phyloP scores from a whole-genome alignment of 2,113 vertebrate species.

The Sterrhoptilus dennistouni region DNA sequence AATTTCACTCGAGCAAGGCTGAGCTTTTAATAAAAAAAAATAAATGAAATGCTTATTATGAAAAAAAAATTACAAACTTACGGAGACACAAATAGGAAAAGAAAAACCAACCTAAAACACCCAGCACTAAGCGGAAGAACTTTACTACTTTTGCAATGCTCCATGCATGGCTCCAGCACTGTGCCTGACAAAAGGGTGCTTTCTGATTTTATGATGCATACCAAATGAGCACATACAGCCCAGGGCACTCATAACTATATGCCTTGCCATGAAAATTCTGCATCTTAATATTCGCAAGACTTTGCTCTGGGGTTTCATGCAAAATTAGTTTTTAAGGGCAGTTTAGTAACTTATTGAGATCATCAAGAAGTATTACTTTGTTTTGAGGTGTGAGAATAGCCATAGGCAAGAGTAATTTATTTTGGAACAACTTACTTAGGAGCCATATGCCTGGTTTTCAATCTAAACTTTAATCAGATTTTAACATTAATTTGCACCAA shows the following conservation, averaged over 20 bases:
- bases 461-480: slow-evolving; percentile 77
- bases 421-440: slow-evolving; percentile 72
- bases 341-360: slow-evolving; percentile 84
- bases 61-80: background rate
- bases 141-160: slow-evolving; percentile 37
- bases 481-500: slow-evolving; percentile 61
- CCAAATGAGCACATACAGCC: slow-evolving; percentile 78
- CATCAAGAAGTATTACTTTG: slow-evolving; percentile 80
- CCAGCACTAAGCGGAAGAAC: slow-evolving; percentile 26
- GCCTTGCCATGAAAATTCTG: slow-evolving; percentile 76
- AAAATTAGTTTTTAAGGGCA: slow-evolving; percentile 84
- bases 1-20: background rate
- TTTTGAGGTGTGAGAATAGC: slow-evolving; percentile 79
- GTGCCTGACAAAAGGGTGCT: slow-evolving; percentile 74
- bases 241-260: slow-evolving; percentile 72
- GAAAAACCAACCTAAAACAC: background rate
- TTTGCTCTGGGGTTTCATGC: slow-evolving; percentile 79
- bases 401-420: slow-evolving; percentile 76
- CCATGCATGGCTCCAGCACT: slow-evolving; percentile 31
- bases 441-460: slow-evolving; percentile 66
- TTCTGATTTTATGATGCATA: slow-evolving; percentile 81
- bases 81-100: background rate
- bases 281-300: slow-evolving; percentile 77
- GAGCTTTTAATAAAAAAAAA: background rate
- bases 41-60: background rate